Evolutionary conservation across 2,888 invertebrate genomes (phyloP).

Genomic region (Ernsta delagoae): DNA sequence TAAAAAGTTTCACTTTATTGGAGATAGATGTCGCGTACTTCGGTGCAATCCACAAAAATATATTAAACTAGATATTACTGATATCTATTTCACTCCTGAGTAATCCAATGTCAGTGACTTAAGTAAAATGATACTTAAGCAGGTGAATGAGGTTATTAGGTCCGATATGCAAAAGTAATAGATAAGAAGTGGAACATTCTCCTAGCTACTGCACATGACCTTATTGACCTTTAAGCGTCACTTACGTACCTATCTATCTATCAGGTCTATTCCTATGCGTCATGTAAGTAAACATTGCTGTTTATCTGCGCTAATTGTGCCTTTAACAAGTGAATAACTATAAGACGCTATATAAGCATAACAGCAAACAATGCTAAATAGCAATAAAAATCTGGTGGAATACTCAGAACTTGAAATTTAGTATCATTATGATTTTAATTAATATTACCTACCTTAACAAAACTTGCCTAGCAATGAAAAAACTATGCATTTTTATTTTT

Average conservation of each 20-base stretch:
- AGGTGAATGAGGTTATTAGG: constrained; percentile 26
- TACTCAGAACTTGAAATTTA: background rate
- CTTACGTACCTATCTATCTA: background rate
- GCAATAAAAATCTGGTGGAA: background rate
- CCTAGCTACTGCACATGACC: constrained; percentile 20
- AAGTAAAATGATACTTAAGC: constrained; percentile 23
- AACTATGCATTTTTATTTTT: no score
- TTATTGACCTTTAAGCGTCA: constrained; percentile 12
- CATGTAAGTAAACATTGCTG: constrained; percentile 6
- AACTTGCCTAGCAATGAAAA: no score
- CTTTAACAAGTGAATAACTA: background rate
- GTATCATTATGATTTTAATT: no score
- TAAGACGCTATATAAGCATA: background rate
- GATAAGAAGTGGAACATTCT: constrained; percentile 24
- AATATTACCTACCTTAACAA: no score
- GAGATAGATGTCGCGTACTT: constrained; percentile 13
- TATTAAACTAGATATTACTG: no score
- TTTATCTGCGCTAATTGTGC: constrained; percentile 10
- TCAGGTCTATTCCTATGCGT: constrained; percentile 6
- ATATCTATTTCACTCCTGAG: constrained; percentile 12
- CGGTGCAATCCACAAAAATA: background rate
- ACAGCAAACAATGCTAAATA: background rate
- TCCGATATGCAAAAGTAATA: constrained; percentile 14
- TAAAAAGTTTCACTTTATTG: background rate
- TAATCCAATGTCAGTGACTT: constrained; percentile 23